Evolutionary conservation across 37 sponge, comb jelly and placozoan genomes (phyloP).

Genomic region (Haliclona indistincta): DNA sequence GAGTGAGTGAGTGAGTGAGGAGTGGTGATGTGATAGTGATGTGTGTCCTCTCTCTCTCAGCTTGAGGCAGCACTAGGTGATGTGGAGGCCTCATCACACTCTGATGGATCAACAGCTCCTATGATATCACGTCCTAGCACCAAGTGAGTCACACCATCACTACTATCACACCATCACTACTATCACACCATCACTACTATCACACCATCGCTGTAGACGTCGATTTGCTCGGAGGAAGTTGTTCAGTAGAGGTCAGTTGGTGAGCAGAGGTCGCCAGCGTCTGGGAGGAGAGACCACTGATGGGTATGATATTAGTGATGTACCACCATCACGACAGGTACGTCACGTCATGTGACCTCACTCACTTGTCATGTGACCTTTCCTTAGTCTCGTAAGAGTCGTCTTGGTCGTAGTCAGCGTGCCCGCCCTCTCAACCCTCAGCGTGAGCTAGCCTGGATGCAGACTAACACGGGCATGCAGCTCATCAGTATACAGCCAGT

Average conservation of each 20-base stretch:
- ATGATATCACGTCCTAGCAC: not conserved
- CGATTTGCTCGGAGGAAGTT: not conserved
- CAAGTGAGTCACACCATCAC: not conserved
- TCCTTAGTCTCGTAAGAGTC: constrained; percentile 4
- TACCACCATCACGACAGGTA: constrained; percentile 10
- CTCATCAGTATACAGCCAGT: constrained; percentile 5
- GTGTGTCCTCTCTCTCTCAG: not conserved
- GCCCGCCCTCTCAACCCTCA: not conserved
- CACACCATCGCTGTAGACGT: not conserved
- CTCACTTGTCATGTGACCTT: not conserved
- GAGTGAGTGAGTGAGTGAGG: not conserved
- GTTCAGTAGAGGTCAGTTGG: not conserved
- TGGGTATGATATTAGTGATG: not conserved
- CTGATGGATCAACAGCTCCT: constrained; percentile 1
- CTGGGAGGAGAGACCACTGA: too few relatives aligned
- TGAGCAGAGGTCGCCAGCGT: not conserved
- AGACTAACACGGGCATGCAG: not conserved
- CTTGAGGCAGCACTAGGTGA: not conserved
- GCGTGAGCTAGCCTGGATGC: not conserved
- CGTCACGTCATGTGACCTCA: not conserved
- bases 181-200: not conserved
- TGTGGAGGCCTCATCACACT: not conserved
- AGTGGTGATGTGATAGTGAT: not conserved
- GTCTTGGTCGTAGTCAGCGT: constrained; percentile 4
- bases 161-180: not conserved